Evolutionary conservation across 2,888 invertebrate genomes (phyloP).

Genomic region (Cheilosia urbana): DNA sequence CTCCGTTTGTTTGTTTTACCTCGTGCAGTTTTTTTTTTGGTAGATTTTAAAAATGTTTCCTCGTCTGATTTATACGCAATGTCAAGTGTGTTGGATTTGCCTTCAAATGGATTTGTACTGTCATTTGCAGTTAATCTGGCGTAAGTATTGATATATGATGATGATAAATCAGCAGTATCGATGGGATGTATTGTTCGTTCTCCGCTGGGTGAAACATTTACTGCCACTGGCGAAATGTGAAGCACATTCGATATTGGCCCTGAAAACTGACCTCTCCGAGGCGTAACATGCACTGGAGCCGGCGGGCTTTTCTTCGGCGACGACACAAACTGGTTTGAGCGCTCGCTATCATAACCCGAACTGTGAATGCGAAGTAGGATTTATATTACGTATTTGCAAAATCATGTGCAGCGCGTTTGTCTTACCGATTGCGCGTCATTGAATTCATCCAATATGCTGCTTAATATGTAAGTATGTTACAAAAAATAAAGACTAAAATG

Average conservation of each 20-base stretch:
- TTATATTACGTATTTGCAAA: not conserved
- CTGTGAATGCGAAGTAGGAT: conserved; percentile 2
- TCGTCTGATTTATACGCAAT: no score
- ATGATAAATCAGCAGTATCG: not conserved
- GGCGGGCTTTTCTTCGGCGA: not conserved
- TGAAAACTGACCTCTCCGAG: conserved; percentile 6
- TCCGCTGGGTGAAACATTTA: conserved; percentile 33
- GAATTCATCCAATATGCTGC: conserved; percentile 5
- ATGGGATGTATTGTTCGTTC: conserved; percentile 42
- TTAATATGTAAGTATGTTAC: not conserved
- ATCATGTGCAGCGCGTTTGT: not conserved
- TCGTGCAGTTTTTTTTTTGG: not conserved
- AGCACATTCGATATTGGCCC: conserved; percentile 5
- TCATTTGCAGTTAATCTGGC: not conserved
- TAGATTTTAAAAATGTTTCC: not conserved
- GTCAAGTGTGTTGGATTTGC: not conserved
- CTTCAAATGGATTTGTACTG: conserved; percentile 45
- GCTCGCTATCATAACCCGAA: conserved; percentile 2
- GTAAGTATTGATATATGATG: no score
- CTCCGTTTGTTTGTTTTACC: no score
- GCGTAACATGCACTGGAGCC: conserved; percentile 21
- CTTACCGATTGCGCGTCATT: conserved; percentile 41
- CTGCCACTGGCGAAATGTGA: conserved; percentile 16
- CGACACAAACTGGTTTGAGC: not conserved
- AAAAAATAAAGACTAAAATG: conserved; percentile 9